Conservation (phyloP, 2,888 invertebrate species). For the Corbicula japonica region DNA sequence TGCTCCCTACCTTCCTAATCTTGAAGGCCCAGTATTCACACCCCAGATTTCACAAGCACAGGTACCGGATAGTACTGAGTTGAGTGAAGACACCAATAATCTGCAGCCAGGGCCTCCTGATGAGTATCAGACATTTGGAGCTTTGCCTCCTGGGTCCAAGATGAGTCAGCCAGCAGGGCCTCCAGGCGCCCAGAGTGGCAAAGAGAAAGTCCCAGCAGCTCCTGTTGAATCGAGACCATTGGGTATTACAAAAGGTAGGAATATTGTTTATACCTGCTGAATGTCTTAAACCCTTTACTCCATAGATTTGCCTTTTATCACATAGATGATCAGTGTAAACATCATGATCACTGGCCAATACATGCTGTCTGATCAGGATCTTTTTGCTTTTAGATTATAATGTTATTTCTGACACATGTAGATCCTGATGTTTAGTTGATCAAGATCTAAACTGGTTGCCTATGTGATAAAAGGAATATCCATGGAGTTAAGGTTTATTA, state of each 20-base stretch:
- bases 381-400: too few relatives aligned
- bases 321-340: too few relatives aligned
- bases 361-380: too few relatives aligned
- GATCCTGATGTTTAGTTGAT: too few relatives aligned
- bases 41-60: background rate
- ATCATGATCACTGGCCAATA: too few relatives aligned
- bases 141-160: constrained; percentile 12
- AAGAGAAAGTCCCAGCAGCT: constrained; percentile 1
- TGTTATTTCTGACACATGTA: too few relatives aligned
- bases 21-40: constrained; percentile 39
- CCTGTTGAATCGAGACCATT: constrained; percentile 12
- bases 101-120: background rate
- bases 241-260: background rate
- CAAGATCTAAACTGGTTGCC: too few relatives aligned
- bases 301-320: too few relatives aligned
- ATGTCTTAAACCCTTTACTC: background rate
- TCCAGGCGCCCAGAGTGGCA: constrained; percentile 24
- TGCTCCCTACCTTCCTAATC: constrained; percentile 18
- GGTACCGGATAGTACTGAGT: background rate
- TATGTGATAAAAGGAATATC: too few relatives aligned
- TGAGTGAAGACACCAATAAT: background rate
- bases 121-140: background rate
- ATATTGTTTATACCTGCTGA: background rate
- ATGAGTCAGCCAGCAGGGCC: constrained; percentile 20
- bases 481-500: too few relatives aligned